Conservation (phyloP, 2,113 vertebrate species). For the Phainopepla nitens region DNA sequence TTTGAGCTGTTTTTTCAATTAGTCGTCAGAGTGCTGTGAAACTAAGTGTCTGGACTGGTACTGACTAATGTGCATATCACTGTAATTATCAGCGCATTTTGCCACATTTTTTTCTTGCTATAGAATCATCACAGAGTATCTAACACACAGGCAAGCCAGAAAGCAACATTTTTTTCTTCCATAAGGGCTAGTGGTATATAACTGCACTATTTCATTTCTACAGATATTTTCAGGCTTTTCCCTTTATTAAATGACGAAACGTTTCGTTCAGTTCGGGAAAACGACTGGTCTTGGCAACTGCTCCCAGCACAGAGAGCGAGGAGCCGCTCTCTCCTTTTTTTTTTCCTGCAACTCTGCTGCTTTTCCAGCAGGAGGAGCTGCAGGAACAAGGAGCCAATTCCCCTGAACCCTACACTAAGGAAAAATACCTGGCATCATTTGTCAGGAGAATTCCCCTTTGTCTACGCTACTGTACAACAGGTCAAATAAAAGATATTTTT, state of each 20-base stretch:
- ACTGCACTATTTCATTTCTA: not conserved
- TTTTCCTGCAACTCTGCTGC: not conserved
- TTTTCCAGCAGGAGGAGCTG: conserved; percentile 51
- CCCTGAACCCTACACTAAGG: not conserved
- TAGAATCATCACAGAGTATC: not conserved
- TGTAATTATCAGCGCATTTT: not conserved
- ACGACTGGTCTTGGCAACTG: not conserved
- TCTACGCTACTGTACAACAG: not conserved
- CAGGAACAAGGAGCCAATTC: conserved; percentile 16
- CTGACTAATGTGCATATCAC: not conserved
- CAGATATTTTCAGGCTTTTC: not conserved
- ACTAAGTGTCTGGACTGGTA: not conserved
- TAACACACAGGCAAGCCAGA: not conserved
- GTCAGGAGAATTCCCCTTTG: not conserved
- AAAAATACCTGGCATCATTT: not conserved
- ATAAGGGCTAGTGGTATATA: not conserved
- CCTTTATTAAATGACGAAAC: not conserved
- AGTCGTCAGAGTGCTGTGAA: not conserved
- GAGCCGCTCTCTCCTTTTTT: not conserved
- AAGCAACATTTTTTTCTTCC: not conserved
- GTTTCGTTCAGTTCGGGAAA: not conserved
- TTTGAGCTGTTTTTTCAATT: not conserved
- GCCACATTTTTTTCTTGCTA: not conserved
- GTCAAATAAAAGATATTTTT: not conserved
- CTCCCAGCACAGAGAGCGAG: not conserved